Evolutionary conservation across 1,140 invertebrate genomes (phyloP), one percentile per base, ranked within the genome.

Genomic region (Heliothis subflexa): DNA sequence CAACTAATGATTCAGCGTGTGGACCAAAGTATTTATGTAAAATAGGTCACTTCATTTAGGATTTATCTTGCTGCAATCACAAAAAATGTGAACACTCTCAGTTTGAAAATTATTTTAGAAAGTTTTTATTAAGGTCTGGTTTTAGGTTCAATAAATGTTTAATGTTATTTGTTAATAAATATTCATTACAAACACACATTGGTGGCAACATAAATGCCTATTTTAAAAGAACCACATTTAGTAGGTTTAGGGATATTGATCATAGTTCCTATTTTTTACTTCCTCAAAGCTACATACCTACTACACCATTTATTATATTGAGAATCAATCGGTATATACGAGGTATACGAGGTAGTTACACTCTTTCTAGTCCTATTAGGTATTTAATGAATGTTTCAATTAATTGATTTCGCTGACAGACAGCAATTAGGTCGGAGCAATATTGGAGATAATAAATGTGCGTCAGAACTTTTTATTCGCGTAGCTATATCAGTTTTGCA

Each of bases 391-490:
- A 50, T 25, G 47, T 68, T 50, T 50, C 45, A 68, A 50, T 50
- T 28, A 49, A 66, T 49, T 66, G 18, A 68, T 50, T 50, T 52
- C 50, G 47, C 64, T 21, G 64, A 68, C 47, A 50, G 61, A 64
- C 40, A 47, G 33, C n/a, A 47, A 18, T 0, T 21, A 21, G 61
- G 61, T 64, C 40, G 16, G n/a, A 45, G n/a, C n/a, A 45, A 64
- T 33, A 18, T 64, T 45, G 3, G 14, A 25, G n/a, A 12, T 16
- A 25, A 25, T 55, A 55, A 21, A 55, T 55, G 16, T 7, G 54
- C 16, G 16, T 18, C 54, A 55, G 16, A 10, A 7, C 9, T 55
- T 55, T 55, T 10, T 21, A 7, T 40, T 40, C 5, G 7, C 33
- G 33, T 40, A 40, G 33, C 16, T 9, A n/a, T 7, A 7, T 52